Evolutionary conservation across 2,113 vertebrate species (phyloP), one percentile per base, ranked within the genome.

Genomic region (Chiloscyllium plagiosum): DNA sequence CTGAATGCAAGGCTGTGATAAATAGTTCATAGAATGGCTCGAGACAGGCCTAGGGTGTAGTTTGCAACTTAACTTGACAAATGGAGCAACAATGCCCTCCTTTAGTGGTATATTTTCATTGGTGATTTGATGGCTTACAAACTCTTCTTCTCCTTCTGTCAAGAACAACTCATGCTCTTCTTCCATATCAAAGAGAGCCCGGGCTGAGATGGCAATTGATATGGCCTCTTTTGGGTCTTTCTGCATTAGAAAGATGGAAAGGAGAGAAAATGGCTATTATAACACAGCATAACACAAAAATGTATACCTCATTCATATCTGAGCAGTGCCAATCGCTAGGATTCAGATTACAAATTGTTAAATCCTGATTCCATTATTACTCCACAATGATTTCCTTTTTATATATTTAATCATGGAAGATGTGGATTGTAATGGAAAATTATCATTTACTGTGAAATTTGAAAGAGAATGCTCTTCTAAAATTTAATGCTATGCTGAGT

Each of bases 131-230:
- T 97, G 86, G 96, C 96, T 96, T 61, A 95, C 22, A 4, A 96
- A 97, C 4, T 97, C 97, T 0, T 97, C 96, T 52, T 96, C 96
- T 94, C 97, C 97, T 42, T 97, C 97, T 19, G 97, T 96, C 96
- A 97, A 96, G 96, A 97, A 97, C 0, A 97, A 96, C 17, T 96
- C 96, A 24, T 97, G 97, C 2, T 96, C 97, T 15, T 96, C 95
- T 87, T 97, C 97, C 96, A 97, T 80, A 96, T 96, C 96, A 96
- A 98, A 98, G 96, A 97, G 97, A 2, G 97, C 97, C 29, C 96
- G 96, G 69, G 97, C 97, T 0, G 98, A 97, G 70, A 98, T 97
- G 0, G 98, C 98, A 22, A 98, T 97, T n/a, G 98, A 97, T 94
- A 98, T 72, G 0, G 98, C 97, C 0, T 66, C 93, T 1, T 96